Conservation (phyloP, 1,140 invertebrate species). For the Goniozus legneri region DNA sequence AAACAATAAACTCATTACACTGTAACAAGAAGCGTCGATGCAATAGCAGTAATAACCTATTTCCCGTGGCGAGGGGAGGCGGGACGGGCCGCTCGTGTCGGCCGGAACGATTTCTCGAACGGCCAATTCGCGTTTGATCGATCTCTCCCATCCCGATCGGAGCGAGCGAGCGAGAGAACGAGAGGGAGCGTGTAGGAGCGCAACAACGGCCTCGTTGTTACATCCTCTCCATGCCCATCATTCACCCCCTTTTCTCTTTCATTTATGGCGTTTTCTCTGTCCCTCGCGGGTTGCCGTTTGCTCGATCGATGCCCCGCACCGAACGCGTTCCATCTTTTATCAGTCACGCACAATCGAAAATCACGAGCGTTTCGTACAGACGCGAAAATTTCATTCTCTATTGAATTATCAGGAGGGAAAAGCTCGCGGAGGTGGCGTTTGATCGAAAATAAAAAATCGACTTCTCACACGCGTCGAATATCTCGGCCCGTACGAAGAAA, state of each 20-base stretch:
- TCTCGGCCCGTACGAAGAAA: too few relatives aligned
- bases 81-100: constrained; percentile 10
- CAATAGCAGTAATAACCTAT: constrained; percentile 30
- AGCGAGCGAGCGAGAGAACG: constrained; percentile 19
- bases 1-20: constrained; percentile 49
- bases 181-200: not conserved
- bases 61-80: constrained; percentile 5
- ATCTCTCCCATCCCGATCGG: constrained; percentile 20
- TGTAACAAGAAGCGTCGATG: constrained; percentile 26
- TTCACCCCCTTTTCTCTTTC: not conserved
- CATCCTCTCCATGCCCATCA: constrained; percentile 1
- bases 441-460: too few relatives aligned
- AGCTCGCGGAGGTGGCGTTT: too few relatives aligned
- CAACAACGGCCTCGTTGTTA: not conserved
- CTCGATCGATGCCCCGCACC: too few relatives aligned
- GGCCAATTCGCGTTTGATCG: constrained; percentile 31
- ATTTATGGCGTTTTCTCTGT: constrained; percentile 4
- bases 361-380: too few relatives aligned
- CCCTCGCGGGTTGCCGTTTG: too few relatives aligned
- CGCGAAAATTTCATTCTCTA: too few relatives aligned
- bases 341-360: too few relatives aligned
- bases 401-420: too few relatives aligned
- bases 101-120: constrained; percentile 16
- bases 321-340: too few relatives aligned
- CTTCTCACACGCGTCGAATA: too few relatives aligned